These are phyloP conservation scores for Cyphomyrus plagiostoma DNA, from an alignment of 2,113 vertebrate species.

Conservation along the genomic window DNA sequence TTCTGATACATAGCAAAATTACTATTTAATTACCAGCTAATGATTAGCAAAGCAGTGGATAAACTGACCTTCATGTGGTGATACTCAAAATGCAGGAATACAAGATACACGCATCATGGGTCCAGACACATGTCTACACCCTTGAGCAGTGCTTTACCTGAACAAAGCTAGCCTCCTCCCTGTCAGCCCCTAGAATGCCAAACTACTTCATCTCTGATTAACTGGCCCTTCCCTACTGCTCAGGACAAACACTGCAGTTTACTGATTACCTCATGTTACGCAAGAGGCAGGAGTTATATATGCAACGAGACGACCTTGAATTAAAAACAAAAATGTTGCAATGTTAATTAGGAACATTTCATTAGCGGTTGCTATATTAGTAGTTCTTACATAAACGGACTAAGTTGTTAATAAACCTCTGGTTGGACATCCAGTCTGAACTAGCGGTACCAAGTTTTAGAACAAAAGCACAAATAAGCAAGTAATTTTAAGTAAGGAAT, in stretches of 20 bases:
- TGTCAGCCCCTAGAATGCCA: not conserved
- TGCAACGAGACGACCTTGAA: not conserved
- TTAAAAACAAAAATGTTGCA: not conserved
- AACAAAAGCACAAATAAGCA: not conserved
- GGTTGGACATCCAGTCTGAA: not conserved
- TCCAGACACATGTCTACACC: not conserved
- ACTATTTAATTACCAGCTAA: not conserved
- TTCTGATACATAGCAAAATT: not conserved
- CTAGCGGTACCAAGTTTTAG: not conserved
- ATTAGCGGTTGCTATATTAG: not conserved
- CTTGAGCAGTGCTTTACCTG: not conserved
- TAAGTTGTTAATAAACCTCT: conserved; percentile 36
- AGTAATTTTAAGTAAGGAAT: not conserved
- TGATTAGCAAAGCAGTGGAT: not conserved
- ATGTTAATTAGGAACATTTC: not conserved
- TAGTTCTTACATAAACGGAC: conserved; percentile 30
- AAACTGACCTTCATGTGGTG: not conserved
- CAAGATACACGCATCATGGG: not conserved
- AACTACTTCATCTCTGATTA: not conserved
- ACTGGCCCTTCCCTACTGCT: not conserved
- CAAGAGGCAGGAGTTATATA: not conserved
- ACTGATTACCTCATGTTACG: not conserved
- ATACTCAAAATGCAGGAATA: not conserved
- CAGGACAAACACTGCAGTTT: not conserved
- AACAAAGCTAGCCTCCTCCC: not conserved